These are phyloP conservation scores for Myrmecophaga tridactyla DNA, from an alignment of 2,113 vertebrate species.

Conservation along the genomic window DNA sequence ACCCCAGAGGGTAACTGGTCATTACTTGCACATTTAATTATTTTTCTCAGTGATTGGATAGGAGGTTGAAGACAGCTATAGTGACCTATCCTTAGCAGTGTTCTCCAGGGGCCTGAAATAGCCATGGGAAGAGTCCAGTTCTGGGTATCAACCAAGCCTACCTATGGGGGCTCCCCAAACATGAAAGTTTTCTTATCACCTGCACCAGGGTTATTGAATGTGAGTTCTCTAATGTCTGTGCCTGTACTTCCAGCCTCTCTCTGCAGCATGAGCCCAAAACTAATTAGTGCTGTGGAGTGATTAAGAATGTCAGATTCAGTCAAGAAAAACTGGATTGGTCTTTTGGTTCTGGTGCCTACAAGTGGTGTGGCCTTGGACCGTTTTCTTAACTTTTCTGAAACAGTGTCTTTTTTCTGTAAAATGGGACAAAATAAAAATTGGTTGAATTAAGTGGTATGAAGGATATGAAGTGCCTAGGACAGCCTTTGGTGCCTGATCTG, in stretches of 20 bases:
- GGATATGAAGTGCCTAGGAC: background rate
- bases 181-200: background rate
- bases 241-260: background rate
- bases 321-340: background rate
- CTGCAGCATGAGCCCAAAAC: background rate
- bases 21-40: background rate
- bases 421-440: background rate
- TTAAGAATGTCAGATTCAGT: background rate
- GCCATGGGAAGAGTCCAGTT: background rate
- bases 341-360: background rate
- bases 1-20: background rate
- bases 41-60: background rate
- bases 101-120: background rate
- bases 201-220: background rate
- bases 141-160: background rate
- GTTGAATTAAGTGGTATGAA: constrained; percentile 3
- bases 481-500: background rate
- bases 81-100: background rate
- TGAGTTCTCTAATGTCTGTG: background rate
- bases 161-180: background rate
- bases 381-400: constrained; percentile 4
- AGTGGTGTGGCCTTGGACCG: background rate
- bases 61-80: background rate
- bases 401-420: background rate
- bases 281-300: background rate